Percentiles rank a stretch among this genome's conserved stretches.
phyloP scores from a whole-genome alignment of 2,888 invertebrate species.

The Cyrtodaria siliqua region DNA sequence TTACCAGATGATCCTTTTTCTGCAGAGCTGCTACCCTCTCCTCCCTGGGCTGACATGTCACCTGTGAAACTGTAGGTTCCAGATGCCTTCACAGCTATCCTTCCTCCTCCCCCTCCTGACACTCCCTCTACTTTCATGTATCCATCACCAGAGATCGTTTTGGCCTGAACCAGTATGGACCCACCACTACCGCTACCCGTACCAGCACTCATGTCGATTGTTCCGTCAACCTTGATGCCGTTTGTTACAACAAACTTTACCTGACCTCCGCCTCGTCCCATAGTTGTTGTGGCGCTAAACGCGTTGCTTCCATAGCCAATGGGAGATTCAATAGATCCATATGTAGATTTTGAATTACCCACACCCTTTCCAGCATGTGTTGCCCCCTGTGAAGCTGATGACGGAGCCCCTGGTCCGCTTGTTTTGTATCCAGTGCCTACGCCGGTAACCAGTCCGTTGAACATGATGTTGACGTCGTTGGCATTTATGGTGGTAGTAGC shows the following conservation, averaged over 20 bases:
- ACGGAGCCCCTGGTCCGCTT: slow-evolving; percentile 63
- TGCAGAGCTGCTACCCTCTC: slow-evolving; percentile 19
- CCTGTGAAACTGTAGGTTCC: slow-evolving; percentile 48
- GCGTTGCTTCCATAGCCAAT: slow-evolving; percentile 73
- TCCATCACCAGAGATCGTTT: slow-evolving; percentile 64
- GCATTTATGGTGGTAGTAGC: slow-evolving; percentile 65
- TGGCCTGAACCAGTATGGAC: slow-evolving; percentile 58
- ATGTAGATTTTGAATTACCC: too few relatives aligned
- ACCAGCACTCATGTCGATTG: slow-evolving; percentile 69
- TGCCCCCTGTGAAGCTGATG: slow-evolving; percentile 57
- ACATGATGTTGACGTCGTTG: slow-evolving; percentile 58
- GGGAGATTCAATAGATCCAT: slow-evolving; percentile 51
- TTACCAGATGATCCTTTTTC: slow-evolving; percentile 44
- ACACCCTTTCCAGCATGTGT: slow-evolving; percentile 61
- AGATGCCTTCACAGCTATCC: slow-evolving; percentile 32
- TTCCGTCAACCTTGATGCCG: slow-evolving; percentile 60
- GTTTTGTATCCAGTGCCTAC: slow-evolving; percentile 65
- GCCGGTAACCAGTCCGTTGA: slow-evolving; percentile 67
- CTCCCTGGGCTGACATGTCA: slow-evolving; percentile 33
- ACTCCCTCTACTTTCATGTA: slow-evolving; percentile 65
- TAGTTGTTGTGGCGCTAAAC: slow-evolving; percentile 39
- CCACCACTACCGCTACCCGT: slow-evolving; percentile 74
- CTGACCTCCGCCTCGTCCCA: slow-evolving; percentile 72
- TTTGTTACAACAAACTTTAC: slow-evolving; percentile 54
- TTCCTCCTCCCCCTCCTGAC: slow-evolving; percentile 69